Percentiles rank a stretch among this genome's conserved stretches.
These are phyloP conservation scores for Hipposideros larvatus DNA, from an alignment of 2,797 vertebrate genomes.

Conservation along the genomic window DNA sequence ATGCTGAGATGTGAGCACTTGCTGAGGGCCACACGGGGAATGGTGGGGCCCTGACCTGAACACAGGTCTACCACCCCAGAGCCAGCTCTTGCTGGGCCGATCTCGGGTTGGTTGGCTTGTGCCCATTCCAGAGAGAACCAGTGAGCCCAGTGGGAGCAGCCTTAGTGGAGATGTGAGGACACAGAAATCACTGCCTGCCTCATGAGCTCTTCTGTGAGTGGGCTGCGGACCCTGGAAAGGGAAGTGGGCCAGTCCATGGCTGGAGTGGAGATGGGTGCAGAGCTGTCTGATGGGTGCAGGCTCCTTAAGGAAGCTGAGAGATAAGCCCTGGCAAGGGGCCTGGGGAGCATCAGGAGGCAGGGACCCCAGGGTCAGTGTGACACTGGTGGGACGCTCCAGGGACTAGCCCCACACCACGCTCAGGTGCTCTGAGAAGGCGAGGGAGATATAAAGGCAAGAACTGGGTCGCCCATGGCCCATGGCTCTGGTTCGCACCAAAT, in stretches of 20 bases:
- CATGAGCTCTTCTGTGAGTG: not conserved
- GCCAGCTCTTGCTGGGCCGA: too few species aligned
- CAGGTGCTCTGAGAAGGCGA: not conserved
- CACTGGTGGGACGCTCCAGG: not conserved
- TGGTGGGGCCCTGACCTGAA: too few species aligned
- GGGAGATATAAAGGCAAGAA: not conserved
- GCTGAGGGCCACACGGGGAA: not conserved
- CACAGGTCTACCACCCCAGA: too few species aligned
- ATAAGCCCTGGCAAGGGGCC: too few species aligned
- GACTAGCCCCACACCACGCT: not conserved
- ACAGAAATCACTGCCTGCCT: not conserved
- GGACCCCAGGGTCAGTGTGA: too few species aligned
- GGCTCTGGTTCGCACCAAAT: not conserved
- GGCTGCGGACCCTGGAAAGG: not conserved
- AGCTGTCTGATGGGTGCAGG: not conserved
- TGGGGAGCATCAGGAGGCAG: not conserved
- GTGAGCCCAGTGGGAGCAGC: not conserved
- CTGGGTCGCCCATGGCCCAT: not conserved
- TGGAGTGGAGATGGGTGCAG: not conserved
- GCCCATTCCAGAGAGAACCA: not conserved
- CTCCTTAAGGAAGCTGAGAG: not conserved
- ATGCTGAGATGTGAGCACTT: not conserved
- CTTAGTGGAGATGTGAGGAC: not conserved
- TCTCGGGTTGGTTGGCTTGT: not conserved
- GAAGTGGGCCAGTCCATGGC: not conserved